Conservation (phyloP, 2,888 invertebrate species). For the Tryphoninae sp. region DNA sequence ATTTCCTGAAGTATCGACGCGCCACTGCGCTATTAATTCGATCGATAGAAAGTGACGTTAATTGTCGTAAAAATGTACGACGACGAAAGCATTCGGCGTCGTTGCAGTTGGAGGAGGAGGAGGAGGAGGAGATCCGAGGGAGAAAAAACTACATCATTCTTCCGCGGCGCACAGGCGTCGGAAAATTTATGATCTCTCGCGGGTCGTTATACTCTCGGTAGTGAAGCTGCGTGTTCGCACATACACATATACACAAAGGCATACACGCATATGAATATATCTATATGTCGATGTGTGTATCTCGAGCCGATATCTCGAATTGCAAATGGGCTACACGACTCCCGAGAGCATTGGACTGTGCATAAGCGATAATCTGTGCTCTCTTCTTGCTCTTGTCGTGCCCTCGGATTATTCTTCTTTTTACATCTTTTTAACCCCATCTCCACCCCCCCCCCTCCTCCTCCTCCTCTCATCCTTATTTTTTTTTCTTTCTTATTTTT, state of each 20-base stretch:
- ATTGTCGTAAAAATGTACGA: constrained; percentile 34
- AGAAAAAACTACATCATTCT: constrained; percentile 34
- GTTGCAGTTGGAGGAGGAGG: background rate
- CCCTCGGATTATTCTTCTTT: constrained; percentile 33
- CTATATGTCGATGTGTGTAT: constrained; percentile 13
- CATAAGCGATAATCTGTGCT: constrained; percentile 50
- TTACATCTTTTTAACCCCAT: background rate
- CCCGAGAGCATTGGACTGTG: constrained; percentile 41
- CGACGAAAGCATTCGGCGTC: constrained; percentile 15
- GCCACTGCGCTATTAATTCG: constrained; percentile 17
- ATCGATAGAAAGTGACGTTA: constrained; percentile 43
- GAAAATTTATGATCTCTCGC: constrained; percentile 58
- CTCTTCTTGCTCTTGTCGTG: constrained; percentile 46
- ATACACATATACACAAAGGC: background rate
- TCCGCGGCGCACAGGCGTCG: constrained; percentile 41
- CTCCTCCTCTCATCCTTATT: no score
- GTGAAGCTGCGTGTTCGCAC: background rate
- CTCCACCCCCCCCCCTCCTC: no score
- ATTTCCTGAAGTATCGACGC: constrained; percentile 18
- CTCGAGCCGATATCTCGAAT: constrained; percentile 59
- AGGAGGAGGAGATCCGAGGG: background rate
- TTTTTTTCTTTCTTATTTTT: no score
- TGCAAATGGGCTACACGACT: constrained; percentile 58
- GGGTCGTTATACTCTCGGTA: constrained; percentile 36
- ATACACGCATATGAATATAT: background rate